Percentiles rank a stretch among this genome's conserved stretches.
These are phyloP conservation scores for Vicugna pacos DNA, from an alignment of 2,113 vertebrate genomes.

Conservation along the genomic window DNA sequence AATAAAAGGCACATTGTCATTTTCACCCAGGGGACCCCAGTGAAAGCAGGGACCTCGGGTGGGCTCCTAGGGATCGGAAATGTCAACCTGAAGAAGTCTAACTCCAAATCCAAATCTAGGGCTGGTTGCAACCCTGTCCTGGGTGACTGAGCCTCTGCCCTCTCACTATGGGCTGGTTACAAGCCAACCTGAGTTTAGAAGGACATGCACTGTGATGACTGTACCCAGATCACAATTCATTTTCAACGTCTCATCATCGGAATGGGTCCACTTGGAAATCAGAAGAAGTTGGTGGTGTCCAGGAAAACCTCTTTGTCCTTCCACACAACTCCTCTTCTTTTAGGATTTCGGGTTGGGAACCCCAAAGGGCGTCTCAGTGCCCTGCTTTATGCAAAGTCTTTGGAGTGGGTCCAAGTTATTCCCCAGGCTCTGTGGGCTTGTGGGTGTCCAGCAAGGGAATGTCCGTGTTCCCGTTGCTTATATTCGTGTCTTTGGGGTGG, in stretches of 20 bases:
- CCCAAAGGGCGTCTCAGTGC: not conserved
- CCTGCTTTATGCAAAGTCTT: not conserved
- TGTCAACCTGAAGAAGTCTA: too few species aligned
- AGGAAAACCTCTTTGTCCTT: not conserved
- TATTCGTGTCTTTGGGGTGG: constrained; percentile 79
- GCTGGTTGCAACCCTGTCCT: rapidly evolving
- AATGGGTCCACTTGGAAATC: not conserved
- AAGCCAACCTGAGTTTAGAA: not conserved
- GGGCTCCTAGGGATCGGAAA: not conserved
- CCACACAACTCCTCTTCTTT: not conserved
- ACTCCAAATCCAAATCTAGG: not conserved
- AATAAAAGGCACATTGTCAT: not conserved
- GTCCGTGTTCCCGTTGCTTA: constrained; percentile 76
- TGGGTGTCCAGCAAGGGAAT: constrained; percentile 83
- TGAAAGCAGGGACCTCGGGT: not conserved
- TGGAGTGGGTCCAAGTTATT: constrained; percentile 35
- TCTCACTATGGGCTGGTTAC: not conserved
- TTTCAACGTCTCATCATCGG: not conserved
- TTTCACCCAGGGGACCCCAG: not conserved
- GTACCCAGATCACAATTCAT: not conserved
- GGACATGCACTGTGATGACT: not conserved
- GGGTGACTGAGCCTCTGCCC: not conserved
- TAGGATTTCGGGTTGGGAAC: not conserved
- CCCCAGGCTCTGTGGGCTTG: constrained; percentile 38
- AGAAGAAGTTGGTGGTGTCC: not conserved